Evolutionary conservation across 2,888 invertebrate species (phyloP).

Genomic region (Micoletzkya japonica): DNA sequence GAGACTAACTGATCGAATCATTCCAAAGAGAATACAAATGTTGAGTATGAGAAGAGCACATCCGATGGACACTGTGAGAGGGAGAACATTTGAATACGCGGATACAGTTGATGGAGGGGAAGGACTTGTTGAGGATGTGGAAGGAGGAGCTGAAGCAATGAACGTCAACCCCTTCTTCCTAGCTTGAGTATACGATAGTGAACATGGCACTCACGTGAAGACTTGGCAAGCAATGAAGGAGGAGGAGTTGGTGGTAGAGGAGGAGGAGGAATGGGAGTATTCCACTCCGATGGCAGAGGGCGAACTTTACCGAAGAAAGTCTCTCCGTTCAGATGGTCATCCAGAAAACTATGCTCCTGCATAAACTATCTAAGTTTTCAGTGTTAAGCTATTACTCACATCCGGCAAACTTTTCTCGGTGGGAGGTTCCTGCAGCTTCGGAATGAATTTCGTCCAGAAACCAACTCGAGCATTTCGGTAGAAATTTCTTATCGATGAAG

Average conservation of each 20-base stretch:
- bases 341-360: conserved; percentile 55
- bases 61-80: conserved; percentile 55
- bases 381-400: conserved; percentile 19
- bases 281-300: conserved; percentile 51
- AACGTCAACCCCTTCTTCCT: not conserved
- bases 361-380: not conserved
- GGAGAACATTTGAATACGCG: conserved; percentile 39
- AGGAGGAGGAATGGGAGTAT: conserved; percentile 61
- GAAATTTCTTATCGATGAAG: conserved; percentile 53
- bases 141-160: conserved; percentile 34
- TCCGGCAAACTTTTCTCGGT: conserved; percentile 41
- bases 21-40: conserved; percentile 53
- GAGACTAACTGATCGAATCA: conserved; percentile 49
- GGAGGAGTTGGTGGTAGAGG: conserved; percentile 61
- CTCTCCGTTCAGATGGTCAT: conserved; percentile 55
- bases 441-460: conserved; percentile 62
- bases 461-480: conserved; percentile 61
- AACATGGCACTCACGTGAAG: conserved; percentile 34
- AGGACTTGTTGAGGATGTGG: conserved; percentile 27
- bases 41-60: conserved; percentile 58
- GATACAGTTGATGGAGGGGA: conserved; percentile 32
- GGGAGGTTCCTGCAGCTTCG: conserved; percentile 52
- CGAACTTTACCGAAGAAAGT: conserved; percentile 59
- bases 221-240: conserved; percentile 40
- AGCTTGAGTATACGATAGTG: not conserved